phyloP scores from a whole-genome alignment of 2,888 invertebrate genomes.

The Agrotis segetum region DNA sequence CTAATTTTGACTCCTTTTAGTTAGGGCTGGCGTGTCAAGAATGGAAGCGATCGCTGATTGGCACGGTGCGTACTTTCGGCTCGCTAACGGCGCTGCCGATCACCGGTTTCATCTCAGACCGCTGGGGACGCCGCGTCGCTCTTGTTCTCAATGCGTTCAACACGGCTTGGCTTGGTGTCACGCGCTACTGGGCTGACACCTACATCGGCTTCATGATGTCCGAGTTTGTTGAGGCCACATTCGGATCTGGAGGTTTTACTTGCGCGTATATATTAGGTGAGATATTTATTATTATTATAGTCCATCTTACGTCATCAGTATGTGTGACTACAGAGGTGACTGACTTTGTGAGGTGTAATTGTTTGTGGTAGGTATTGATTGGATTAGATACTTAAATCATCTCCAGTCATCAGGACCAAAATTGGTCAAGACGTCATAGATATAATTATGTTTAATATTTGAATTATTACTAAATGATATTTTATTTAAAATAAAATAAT shows the following conservation, averaged over 20 bases:
- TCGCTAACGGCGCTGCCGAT: conserved; percentile 92
- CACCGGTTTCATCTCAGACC: conserved; percentile 93
- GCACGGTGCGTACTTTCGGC: conserved; percentile 93
- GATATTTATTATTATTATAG: conserved; percentile 30
- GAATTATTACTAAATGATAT: too few relatives aligned
- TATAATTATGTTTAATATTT: too few relatives aligned
- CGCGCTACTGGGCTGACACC: conserved; percentile 90
- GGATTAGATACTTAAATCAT: not conserved
- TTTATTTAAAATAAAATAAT: too few relatives aligned
- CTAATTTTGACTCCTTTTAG: conserved; percentile 74
- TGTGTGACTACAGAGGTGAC: too few relatives aligned
- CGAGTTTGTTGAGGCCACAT: conserved; percentile 92
- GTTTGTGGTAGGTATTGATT: not conserved
- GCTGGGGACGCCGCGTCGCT: conserved; percentile 92
- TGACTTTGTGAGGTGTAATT: too few relatives aligned
- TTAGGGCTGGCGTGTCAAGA: conserved; percentile 91
- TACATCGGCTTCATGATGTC: conserved; percentile 92
- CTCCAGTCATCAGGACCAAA: not conserved
- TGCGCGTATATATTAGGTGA: conserved; percentile 93
- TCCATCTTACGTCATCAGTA: too few relatives aligned
- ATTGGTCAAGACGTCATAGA: not conserved
- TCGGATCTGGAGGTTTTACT: conserved; percentile 93
- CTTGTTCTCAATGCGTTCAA: conserved; percentile 90
- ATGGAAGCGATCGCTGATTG: conserved; percentile 94
- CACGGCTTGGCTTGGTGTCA: conserved; percentile 92